Evolutionary conservation across 2,888 invertebrate genomes (phyloP).

Genomic region (Xestoiulus laeticollis): DNA sequence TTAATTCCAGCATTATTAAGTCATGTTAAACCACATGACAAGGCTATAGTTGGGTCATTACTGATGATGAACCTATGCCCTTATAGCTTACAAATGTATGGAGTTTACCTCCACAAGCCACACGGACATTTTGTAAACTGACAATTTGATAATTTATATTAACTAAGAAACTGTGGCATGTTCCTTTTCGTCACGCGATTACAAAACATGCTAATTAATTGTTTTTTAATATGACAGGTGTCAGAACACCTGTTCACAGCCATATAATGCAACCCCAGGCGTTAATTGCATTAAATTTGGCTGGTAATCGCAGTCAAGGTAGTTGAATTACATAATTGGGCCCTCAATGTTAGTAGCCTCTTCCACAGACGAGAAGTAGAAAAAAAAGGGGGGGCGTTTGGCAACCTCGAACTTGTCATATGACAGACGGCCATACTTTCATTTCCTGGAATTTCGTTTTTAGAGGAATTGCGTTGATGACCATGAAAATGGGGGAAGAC

Average conservation of each 20-base stretch:
- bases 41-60: no score
- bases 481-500: background rate
- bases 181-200: no score
- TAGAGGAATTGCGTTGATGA: background rate
- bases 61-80: no score
- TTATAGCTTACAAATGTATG: no score
- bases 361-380: background rate
- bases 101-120: no score
- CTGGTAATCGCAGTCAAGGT: background rate
- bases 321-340: background rate
- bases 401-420: slow-evolving; percentile 8
- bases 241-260: background rate
- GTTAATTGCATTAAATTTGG: background rate
- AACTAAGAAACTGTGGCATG: no score
- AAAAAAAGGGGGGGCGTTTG: background rate
- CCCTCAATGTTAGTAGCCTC: background rate
- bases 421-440: background rate
- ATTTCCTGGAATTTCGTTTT: background rate
- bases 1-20: no score
- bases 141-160: no score
- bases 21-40: no score
- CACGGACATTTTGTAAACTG: no score
- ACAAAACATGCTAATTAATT: no score
- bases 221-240: background rate
- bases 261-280: background rate